Percentiles rank a stretch among this genome's conserved stretches.
phyloP scores from a whole-genome alignment of 2,888 invertebrate genomes.

The Hydropsyche betteni region DNA sequence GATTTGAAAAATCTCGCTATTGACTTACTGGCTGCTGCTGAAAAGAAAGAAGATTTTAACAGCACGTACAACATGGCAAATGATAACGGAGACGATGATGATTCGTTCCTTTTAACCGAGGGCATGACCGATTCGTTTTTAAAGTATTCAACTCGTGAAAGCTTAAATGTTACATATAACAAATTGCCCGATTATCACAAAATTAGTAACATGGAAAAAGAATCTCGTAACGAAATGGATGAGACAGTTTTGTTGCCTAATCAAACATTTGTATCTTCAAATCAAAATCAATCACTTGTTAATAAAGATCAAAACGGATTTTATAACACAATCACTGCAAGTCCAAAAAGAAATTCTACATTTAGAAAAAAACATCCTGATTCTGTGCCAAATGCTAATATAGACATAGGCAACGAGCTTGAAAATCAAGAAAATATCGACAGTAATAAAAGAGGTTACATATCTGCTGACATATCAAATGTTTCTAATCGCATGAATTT shows the following conservation, averaged over 20 bases:
- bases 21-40: conserved; percentile 40
- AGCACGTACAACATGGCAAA: conserved; percentile 56
- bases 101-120: conserved; percentile 58
- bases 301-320: conserved; percentile 53
- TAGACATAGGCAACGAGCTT: conserved; percentile 24
- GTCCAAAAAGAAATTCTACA: conserved; percentile 61
- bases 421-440: conserved; percentile 38
- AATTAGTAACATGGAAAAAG: neutral
- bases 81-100: conserved; percentile 60
- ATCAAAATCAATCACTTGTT: conserved; percentile 34
- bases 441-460: conserved; percentile 49
- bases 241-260: conserved; percentile 62
- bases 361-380: conserved; percentile 58
- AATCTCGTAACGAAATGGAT: conserved; percentile 53
- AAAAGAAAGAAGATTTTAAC: conserved; percentile 42
- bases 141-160: conserved; percentile 55
- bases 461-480: conserved; percentile 35
- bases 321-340: conserved; percentile 55
- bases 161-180: conserved; percentile 60
- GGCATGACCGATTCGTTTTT: conserved; percentile 56
- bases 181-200: conserved; percentile 54
- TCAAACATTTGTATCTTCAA: conserved; percentile 54
- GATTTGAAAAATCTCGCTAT: conserved; percentile 48
- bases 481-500: conserved; percentile 9
- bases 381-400: conserved; percentile 56